Evolutionary conservation across 2,888 invertebrate species (phyloP).

Genomic region (Teleogryllus oceanicus): DNA sequence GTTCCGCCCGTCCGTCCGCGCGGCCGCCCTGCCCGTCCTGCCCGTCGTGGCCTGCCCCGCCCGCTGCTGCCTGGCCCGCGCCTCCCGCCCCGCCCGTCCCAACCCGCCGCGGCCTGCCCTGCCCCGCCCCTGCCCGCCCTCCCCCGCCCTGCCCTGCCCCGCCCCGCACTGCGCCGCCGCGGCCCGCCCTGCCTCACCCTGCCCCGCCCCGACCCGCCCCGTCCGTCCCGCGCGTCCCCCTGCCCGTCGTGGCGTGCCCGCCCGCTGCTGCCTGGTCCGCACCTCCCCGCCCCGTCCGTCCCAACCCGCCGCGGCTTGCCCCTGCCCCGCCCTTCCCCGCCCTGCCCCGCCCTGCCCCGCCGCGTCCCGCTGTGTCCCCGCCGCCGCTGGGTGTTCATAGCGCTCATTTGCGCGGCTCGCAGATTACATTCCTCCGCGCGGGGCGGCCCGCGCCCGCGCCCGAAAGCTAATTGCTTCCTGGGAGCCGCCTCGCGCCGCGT

Average conservation of each 20-base stretch:
- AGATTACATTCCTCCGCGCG: neutral
- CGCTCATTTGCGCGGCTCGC: slow-evolving; percentile 7
- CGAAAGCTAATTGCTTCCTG: slow-evolving; percentile 3
- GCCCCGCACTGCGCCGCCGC: neutral
- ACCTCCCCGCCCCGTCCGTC: neutral
- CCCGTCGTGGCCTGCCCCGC: neutral
- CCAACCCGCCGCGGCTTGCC: no score
- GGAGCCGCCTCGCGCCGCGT: neutral
- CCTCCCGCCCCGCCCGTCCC: neutral
- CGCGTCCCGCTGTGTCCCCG: neutral
- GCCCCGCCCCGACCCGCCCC: neutral
- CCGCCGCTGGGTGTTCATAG: neutral
- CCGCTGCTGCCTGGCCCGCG: neutral
- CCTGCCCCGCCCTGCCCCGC: neutral
- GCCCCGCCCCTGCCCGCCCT: neutral
- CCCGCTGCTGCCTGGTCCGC: neutral
- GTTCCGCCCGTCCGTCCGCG: no score
- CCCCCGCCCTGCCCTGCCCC: neutral
- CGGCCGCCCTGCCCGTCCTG: neutral
- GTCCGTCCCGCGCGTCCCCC: neutral
- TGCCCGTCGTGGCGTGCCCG: neutral
- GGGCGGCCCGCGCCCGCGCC: neutral
- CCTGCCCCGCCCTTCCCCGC: neutral
- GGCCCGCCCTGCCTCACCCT: neutral
- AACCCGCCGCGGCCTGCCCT: no score